phyloP scores from a whole-genome alignment of 1,140 invertebrate species.

The Nebria ingens region DNA sequence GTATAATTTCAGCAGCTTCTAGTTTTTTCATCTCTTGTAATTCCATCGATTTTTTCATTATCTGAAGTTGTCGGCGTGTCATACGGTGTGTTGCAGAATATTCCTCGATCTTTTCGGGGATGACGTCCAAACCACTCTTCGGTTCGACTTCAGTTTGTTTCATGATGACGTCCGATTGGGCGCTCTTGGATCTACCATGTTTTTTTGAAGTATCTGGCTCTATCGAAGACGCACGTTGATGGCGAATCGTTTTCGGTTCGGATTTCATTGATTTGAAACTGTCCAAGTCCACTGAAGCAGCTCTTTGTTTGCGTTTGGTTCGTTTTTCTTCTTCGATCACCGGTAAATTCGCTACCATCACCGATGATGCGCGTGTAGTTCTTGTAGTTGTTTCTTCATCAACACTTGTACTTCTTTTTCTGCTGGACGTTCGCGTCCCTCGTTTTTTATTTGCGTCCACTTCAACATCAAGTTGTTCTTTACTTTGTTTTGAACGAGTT shows the following conservation, averaged over 20 bases:
- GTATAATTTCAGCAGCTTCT: too few species aligned
- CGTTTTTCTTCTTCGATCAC: neutral
- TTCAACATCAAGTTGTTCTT: neutral
- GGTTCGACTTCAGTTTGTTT: neutral
- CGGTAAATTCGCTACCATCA: neutral
- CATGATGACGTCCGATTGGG: neutral
- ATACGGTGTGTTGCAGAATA: slow-evolving; percentile 2
- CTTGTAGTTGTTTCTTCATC: neutral
- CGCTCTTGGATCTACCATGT: neutral
- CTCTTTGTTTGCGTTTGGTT: neutral
- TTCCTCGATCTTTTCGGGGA: neutral
- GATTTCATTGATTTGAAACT: neutral
- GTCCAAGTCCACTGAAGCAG: neutral
- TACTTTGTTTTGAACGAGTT: neutral
- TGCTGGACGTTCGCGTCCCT: neutral
- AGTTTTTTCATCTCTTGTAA: neutral
- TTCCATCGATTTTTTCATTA: slow-evolving; percentile 6
- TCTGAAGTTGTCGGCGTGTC: neutral
- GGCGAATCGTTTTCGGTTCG: neutral
- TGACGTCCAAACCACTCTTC: neutral
- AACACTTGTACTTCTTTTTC: neutral
- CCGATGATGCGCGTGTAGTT: neutral
- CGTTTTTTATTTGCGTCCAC: neutral
- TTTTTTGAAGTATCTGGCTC: neutral
- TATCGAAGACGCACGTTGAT: neutral